Evolutionary conservation across 2,888 invertebrate genomes (phyloP).

Genomic region (Hyposoter dolosus): DNA sequence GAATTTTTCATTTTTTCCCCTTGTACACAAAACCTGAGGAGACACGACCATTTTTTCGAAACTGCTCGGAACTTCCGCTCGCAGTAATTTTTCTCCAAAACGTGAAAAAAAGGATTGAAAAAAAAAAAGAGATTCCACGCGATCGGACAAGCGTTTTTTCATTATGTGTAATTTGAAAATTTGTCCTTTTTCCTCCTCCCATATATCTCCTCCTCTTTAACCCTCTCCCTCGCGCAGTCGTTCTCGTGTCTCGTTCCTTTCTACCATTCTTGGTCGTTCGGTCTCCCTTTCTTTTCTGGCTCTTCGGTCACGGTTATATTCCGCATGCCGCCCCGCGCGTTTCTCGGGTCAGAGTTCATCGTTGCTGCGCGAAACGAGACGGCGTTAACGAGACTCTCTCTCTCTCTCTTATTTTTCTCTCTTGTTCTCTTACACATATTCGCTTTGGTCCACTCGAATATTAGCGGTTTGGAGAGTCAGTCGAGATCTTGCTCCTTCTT

Average conservation of each 20-base stretch:
- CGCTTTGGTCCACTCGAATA: conserved; percentile 73
- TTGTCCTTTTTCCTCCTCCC: conserved; percentile 34
- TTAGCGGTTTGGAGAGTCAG: conserved; percentile 68
- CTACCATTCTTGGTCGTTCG: not conserved
- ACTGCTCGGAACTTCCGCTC: too few species aligned
- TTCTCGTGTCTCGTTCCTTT: conserved; percentile 12
- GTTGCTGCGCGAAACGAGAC: conserved; percentile 74
- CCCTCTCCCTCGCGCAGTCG: not conserved
- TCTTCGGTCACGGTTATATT: conserved; percentile 70
- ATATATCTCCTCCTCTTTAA: conserved; percentile 35
- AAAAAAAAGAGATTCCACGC: not conserved
- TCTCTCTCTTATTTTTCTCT: conserved; percentile 35
- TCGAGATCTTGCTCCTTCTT: conserved; percentile 65
- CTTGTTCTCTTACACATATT: conserved; percentile 30
- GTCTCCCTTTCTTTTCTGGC: conserved; percentile 30
- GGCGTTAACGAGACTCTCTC: conserved; percentile 79
- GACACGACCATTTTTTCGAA: too few species aligned
- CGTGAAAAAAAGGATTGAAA: too few species aligned
- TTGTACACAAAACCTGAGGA: too few species aligned
- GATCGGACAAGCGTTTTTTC: conserved; percentile 8
- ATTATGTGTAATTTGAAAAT: conserved; percentile 70
- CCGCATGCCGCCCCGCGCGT: conserved; percentile 65
- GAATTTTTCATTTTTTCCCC: not conserved
- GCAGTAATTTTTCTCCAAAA: too few species aligned
- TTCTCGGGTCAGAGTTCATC: conserved; percentile 66